Conservation (phyloP, 2,113 vertebrate species). For the Pandion haliaetus region DNA sequence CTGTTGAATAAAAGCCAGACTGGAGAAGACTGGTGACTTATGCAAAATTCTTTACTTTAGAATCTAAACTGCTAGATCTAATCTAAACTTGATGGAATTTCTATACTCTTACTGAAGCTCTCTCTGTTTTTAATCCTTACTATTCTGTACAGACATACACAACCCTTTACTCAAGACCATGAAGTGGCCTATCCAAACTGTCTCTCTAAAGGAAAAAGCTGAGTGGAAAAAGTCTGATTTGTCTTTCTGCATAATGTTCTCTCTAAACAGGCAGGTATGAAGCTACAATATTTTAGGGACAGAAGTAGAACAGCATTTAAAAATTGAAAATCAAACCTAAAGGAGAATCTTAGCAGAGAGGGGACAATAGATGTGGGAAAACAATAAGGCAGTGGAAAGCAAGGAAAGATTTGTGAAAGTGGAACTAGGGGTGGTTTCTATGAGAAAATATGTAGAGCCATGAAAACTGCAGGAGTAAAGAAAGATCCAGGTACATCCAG, state of each 20-base stretch:
- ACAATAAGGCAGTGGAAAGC: not conserved
- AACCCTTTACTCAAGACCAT: not conserved
- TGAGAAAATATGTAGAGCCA: not conserved
- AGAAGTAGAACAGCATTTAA: not conserved
- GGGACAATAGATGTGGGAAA: not conserved
- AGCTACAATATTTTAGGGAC: not conserved
- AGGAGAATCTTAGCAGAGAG: not conserved
- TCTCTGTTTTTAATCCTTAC: not conserved
- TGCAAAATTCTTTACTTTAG: not conserved
- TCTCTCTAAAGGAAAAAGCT: not conserved
- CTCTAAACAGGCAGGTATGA: not conserved
- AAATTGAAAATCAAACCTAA: not conserved
- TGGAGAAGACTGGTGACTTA: not conserved
- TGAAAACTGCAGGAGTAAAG: not conserved
- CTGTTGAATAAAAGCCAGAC: not conserved
- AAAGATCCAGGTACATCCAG: not conserved
- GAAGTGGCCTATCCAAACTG: not conserved
- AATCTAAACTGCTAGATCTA: not conserved
- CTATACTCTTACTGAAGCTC: not conserved
- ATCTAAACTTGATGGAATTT: not conserved
- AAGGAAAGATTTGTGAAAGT: not conserved
- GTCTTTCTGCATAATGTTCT: not conserved
- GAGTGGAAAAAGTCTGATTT: not conserved
- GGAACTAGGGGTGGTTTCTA: not conserved
- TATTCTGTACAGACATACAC: not conserved